Evolutionary conservation across 2,888 invertebrate species (phyloP).

Genomic region (Agonopterix heracliana): DNA sequence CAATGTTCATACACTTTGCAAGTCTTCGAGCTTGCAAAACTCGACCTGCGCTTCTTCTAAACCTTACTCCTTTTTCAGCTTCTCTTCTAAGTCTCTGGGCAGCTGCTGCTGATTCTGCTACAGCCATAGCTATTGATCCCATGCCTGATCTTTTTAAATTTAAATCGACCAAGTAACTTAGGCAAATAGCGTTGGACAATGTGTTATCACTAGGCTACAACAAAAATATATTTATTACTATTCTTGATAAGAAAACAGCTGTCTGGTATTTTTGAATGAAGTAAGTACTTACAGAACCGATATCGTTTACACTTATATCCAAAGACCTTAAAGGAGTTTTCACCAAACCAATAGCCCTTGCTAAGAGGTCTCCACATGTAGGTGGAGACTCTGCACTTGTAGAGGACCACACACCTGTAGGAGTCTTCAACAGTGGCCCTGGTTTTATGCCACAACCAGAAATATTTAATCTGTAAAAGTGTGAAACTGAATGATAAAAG

Average conservation of each 20-base stretch:
- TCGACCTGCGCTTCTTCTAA: constrained; percentile 62
- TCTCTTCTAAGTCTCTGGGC: constrained; percentile 61
- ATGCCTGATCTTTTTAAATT: constrained; percentile 69
- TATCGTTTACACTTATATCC: constrained; percentile 67
- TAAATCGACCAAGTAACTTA: constrained; percentile 61
- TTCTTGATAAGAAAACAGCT: not conserved
- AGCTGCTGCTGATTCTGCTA: constrained; percentile 66
- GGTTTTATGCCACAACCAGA: constrained; percentile 68
- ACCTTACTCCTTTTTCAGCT: constrained; percentile 63
- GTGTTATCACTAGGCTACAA: constrained; percentile 57
- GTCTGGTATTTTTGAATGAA: not conserved
- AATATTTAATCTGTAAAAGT: constrained; percentile 55
- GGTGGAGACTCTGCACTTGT: constrained; percentile 64
- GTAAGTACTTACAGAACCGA: constrained; percentile 54
- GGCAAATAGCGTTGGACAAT: constrained; percentile 62
- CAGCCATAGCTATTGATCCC: constrained; percentile 55
- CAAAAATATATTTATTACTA: not conserved
- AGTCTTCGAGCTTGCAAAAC: constrained; percentile 63
- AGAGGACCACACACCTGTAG: constrained; percentile 68
- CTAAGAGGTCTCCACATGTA: constrained; percentile 65
- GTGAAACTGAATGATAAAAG: not conserved
- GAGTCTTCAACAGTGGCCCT: constrained; percentile 51
- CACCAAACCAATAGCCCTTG: constrained; percentile 65
- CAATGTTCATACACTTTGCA: constrained; percentile 67
- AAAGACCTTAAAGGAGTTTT: constrained; percentile 65